Evolutionary conservation across 2,797 vertebrate species (phyloP).

Genomic region (Poecilia wingei): DNA sequence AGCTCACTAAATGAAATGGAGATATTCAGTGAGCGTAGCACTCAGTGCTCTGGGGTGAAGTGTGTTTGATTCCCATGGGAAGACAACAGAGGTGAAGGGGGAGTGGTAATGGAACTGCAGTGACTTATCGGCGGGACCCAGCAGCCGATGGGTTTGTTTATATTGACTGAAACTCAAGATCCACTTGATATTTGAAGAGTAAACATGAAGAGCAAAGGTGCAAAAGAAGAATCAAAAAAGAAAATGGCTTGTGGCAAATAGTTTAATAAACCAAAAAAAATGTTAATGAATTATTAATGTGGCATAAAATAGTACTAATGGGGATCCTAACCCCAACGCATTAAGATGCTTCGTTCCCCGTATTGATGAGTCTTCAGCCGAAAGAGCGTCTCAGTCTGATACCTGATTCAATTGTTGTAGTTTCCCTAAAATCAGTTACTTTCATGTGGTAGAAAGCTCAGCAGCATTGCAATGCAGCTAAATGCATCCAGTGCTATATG

Average conservation of each 20-base stretch:
- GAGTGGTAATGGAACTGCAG: constrained; percentile 69
- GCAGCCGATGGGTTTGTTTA: constrained; percentile 73
- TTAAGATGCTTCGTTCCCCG: neutral
- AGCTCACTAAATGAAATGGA: constrained; percentile 58
- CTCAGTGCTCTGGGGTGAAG: constrained; percentile 48
- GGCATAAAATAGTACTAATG: neutral
- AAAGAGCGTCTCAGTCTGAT: neutral
- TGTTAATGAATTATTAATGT: constrained; percentile 1
- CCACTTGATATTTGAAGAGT: constrained; percentile 70
- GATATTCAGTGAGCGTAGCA: constrained; percentile 50
- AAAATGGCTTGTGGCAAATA: constrained; percentile 43
- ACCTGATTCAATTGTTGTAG: neutral
- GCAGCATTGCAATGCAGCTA: neutral
- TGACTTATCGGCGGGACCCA: constrained; percentile 60
- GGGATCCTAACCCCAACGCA: neutral
- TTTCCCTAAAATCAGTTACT: neutral
- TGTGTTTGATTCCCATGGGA: constrained; percentile 50
- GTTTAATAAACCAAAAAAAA: neutral
- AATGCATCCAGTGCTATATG: neutral
- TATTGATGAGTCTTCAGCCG: neutral
- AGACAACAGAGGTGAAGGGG: constrained; percentile 46
- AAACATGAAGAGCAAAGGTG: constrained; percentile 5
- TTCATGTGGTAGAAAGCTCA: neutral
- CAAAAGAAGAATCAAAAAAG: neutral
- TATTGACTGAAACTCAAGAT: constrained; percentile 65